Base-by-base conservation (phyloP, 1,140 invertebrate genomes). In the Eciton burchellii region DNA sequence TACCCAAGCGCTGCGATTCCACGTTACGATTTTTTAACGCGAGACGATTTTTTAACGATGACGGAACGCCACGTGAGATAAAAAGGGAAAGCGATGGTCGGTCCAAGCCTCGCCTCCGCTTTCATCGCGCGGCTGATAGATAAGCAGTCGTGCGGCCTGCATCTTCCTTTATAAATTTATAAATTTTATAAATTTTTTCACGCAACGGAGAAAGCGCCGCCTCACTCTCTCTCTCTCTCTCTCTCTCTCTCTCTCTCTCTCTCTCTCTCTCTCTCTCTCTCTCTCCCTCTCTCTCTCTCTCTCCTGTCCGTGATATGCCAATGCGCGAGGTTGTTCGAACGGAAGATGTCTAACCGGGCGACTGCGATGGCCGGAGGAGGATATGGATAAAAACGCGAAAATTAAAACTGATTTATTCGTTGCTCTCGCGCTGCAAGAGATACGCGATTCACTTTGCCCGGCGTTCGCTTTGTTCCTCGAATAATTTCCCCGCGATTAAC, bases 401-500 rank as follows among this genome's bases (percentile, higher is more conserved):
- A 41, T 65, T n/a, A 41, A 65, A 65, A 65, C 35, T 43, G 41
- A 76, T 77, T 79, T 79, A 45, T 56, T 56, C 47, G 65, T 3
- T 6, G 29, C 43, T 41, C 57, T 14, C 47, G 11, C 19, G 41
- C 21, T 8, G 14, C n/a, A 26, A 45, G 24, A 57, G 24, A 70
- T 29, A 12, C 54, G 24, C 41, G 12, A 35, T 45, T 81, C 24
- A 4, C 8, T n/a, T 16, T 35, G 14, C 6, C 9, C 21, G 14
- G 12, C 14, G n/a, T 24, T 24, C 35, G 52, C 9, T 35, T 35
- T 35, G 26, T 43, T 19, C 3, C 12, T 52, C n/a, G n/a, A 8
- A 24, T n/a, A 41, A 60, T 52, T 60, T 81, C 43, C 41, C 19
- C 16, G 24, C 68, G 56, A 81, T 81, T 81, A 81, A 47, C 43